Conservation (phyloP, 2,888 invertebrate genomes). For the Torymus auratus region DNA sequence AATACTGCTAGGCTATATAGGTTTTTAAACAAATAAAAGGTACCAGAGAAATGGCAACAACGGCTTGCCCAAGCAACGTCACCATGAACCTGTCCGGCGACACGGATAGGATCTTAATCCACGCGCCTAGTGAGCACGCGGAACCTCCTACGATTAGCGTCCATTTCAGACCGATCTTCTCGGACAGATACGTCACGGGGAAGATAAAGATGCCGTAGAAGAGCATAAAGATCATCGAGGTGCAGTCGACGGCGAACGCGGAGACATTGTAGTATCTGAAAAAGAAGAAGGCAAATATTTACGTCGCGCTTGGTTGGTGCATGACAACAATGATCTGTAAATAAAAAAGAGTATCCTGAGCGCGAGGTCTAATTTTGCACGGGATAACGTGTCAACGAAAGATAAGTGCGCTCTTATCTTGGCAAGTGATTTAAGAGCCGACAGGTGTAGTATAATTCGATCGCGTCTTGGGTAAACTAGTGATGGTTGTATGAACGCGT, state of each 20-base stretch:
- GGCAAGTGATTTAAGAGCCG: too few species aligned
- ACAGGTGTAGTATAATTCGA: too few species aligned
- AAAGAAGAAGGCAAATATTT: not conserved
- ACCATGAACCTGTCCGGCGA: slow-evolving; percentile 80
- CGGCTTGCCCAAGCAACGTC: slow-evolving; percentile 81
- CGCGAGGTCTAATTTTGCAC: too few species aligned
- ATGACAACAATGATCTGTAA: too few species aligned
- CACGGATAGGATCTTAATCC: slow-evolving; percentile 81
- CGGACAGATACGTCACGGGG: slow-evolving; percentile 78
- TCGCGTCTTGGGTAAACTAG: too few species aligned
- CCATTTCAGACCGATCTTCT: slow-evolving; percentile 78
- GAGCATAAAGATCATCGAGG: slow-evolving; percentile 84
- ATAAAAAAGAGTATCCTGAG: too few species aligned
- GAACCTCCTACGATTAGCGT: slow-evolving; percentile 78
- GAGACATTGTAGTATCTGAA: slow-evolving; percentile 75
- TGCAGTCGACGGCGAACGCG: slow-evolving; percentile 80
- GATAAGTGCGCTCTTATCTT: too few species aligned
- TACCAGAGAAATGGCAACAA: slow-evolving; percentile 74
- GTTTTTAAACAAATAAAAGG: too few species aligned
- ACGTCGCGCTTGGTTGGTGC: not conserved
- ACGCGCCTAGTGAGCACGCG: slow-evolving; percentile 81
- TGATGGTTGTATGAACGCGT: too few species aligned
- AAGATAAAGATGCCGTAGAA: slow-evolving; percentile 83
- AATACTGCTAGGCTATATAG: too few species aligned
- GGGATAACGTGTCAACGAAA: too few species aligned